phyloP scores from a whole-genome alignment of 2,888 invertebrate genomes.

The Tetropium fuscum region DNA sequence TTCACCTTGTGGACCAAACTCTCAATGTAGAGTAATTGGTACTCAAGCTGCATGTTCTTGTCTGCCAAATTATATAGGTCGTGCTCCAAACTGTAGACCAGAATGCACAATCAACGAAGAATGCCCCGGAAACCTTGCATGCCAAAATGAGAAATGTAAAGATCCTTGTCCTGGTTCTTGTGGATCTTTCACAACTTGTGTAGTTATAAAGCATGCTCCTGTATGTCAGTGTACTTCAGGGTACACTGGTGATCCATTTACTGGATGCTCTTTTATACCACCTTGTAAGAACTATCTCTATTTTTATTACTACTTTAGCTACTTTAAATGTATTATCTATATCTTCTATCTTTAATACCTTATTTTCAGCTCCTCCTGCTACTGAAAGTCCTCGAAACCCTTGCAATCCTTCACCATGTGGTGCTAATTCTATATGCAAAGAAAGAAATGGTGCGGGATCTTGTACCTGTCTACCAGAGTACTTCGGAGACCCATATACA shows the following conservation, averaged over 20 bases:
- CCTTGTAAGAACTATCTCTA: conserved; percentile 68
- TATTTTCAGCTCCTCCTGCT: conserved; percentile 65
- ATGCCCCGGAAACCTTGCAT: conserved; percentile 81
- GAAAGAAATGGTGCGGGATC: conserved; percentile 74
- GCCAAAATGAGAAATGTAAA: conserved; percentile 81
- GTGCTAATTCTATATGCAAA: conserved; percentile 75
- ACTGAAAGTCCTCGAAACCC: conserved; percentile 67
- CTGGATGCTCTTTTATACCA: conserved; percentile 69
- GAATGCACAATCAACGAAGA: conserved; percentile 79
- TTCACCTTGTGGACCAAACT: conserved; percentile 75
- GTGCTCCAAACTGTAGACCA: conserved; percentile 75
- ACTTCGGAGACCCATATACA: conserved; percentile 74
- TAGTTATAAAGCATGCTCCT: conserved; percentile 82
- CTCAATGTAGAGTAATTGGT: conserved; percentile 71
- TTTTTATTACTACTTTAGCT: conserved; percentile 19
- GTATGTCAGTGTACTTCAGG: conserved; percentile 81
- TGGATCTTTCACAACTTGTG: conserved; percentile 80
- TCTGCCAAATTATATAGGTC: conserved; percentile 71
- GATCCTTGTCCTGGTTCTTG: conserved; percentile 86
- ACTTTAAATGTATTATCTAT: background rate
- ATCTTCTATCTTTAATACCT: background rate
- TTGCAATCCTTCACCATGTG: conserved; percentile 77
- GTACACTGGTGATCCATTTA: conserved; percentile 76
- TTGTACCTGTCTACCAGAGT: conserved; percentile 74
- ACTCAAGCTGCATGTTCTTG: conserved; percentile 73